Conservation (phyloP, 2,113 vertebrate species). For the Chionomys nivalis region DNA sequence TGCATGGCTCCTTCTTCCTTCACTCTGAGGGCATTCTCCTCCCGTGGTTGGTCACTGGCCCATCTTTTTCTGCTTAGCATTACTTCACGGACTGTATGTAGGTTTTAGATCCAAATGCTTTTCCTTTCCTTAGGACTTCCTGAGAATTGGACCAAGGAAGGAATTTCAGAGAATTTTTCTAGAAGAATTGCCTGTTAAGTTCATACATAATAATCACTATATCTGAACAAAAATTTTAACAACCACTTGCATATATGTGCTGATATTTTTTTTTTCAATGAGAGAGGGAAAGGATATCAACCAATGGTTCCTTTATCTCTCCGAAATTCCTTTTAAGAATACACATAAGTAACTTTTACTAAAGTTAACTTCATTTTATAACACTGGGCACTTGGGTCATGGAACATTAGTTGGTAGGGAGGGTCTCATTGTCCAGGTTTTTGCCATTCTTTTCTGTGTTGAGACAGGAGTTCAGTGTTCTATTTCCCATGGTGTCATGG, state of each 20-base stretch:
- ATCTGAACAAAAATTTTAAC: neutral
- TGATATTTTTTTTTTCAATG: neutral
- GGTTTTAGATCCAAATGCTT: neutral
- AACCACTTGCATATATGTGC: neutral
- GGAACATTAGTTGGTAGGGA: neutral
- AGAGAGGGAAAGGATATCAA: neutral
- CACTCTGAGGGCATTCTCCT: neutral
- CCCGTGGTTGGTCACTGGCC: neutral
- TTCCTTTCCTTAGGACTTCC: neutral
- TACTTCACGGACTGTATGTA: neutral
- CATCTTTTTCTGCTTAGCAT: neutral
- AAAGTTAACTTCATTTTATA: neutral
- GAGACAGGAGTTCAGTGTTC: neutral
- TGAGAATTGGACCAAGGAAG: neutral
- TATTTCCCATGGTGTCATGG: neutral
- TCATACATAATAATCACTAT: neutral
- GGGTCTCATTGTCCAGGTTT: neutral
- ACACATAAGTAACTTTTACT: neutral
- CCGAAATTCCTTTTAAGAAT: neutral
- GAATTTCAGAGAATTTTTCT: neutral
- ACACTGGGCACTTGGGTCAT: neutral
- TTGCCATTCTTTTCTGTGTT: neutral
- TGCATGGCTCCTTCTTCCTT: neutral
- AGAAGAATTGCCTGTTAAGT: neutral
- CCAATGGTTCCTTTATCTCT: neutral